phyloP scores from a whole-genome alignment of 2,113 vertebrate genomes.

The Excalfactoria chinensis region DNA sequence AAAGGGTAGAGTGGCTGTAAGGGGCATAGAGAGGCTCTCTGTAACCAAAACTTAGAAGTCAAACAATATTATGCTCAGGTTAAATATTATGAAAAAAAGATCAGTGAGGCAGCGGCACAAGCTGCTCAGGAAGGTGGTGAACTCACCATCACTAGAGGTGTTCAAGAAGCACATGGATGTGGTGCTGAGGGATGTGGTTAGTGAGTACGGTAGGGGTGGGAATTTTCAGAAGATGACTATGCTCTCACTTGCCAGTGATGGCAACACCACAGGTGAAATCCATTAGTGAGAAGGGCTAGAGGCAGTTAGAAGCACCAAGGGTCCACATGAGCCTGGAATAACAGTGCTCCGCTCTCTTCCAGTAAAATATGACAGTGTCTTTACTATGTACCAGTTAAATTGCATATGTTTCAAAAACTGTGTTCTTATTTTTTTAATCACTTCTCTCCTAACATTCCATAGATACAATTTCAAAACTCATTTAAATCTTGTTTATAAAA shows the following conservation, averaged over 20 bases:
- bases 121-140: no score
- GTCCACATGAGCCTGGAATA: not conserved
- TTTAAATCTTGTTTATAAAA: not conserved
- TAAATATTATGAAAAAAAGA: no score
- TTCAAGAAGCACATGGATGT: no score
- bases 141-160: no score
- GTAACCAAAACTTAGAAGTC: not conserved
- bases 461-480: not conserved
- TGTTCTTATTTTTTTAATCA: not conserved
- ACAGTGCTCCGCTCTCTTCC: not conserved
- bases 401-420: not conserved
- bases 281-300: not conserved
- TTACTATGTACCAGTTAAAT: not conserved
- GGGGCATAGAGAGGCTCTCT: not conserved
- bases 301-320: fast-evolving
- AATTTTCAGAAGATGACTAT: not conserved
- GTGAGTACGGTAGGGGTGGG: no score
- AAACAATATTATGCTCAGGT: not conserved
- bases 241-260: not conserved
- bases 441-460: not conserved
- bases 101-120: no score
- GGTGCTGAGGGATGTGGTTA: no score
- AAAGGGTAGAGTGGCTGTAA: not conserved
- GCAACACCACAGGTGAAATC: not conserved
- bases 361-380: not conserved